Percentiles rank a stretch among this genome's conserved stretches.
Evolutionary conservation across 2,888 invertebrate species (phyloP).

Genomic region (Uloborus plumipes): DNA sequence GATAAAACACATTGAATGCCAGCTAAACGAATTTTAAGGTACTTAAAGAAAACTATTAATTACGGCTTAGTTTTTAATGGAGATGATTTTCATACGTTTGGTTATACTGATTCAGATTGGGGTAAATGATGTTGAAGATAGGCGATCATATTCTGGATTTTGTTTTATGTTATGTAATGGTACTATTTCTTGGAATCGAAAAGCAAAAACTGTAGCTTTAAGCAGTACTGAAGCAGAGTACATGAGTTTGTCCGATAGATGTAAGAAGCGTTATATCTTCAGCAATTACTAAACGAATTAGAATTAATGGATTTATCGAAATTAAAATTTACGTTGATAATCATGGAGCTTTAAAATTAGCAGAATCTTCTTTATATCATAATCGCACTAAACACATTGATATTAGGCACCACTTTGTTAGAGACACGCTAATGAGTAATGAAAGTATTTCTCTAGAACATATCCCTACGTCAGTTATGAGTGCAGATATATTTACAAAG

Average conservation of each 20-base stretch:
- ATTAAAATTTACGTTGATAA: no score
- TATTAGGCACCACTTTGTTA: no score
- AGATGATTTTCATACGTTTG: not conserved
- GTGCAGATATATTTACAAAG: no score
- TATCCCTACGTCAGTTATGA: no score
- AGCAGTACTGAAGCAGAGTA: conserved; percentile 34
- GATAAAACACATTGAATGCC: conserved; percentile 5
- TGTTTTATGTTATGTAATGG: not conserved
- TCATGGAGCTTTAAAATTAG: no score
- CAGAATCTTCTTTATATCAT: no score
- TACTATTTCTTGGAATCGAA: not conserved
- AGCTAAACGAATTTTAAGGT: not conserved
- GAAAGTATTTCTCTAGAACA: no score
- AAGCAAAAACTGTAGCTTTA: conserved; percentile 18
- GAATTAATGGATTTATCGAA: no score
- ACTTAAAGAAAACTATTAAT: conserved; percentile 19
- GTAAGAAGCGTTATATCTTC: no score
- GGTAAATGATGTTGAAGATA: not conserved
- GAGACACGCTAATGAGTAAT: no score
- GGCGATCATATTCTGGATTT: not conserved
- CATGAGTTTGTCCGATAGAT: not conserved
- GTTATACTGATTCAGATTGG: conserved; percentile 7
- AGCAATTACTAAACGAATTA: no score
- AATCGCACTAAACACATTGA: no score
- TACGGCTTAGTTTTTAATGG: conserved; percentile 13